Percentiles rank a stretch among this genome's conserved stretches.
These are phyloP conservation scores for Geotrypetes seraphini DNA, from an alignment of 2,797 vertebrate species.

Conservation along the genomic window DNA sequence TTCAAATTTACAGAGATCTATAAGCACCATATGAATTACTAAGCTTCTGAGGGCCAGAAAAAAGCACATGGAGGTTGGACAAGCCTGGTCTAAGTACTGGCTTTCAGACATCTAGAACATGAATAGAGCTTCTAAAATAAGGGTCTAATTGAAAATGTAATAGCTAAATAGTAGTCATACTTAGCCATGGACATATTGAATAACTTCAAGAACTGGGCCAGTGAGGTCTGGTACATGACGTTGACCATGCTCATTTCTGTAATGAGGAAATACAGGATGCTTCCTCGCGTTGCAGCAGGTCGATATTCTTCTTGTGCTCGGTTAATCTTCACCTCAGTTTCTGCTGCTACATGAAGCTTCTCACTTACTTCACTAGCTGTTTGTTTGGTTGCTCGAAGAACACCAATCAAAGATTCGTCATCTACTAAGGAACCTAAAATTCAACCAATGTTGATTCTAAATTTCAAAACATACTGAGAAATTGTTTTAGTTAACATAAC, in stretches of 20 bases:
- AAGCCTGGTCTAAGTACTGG: too few relatives aligned
- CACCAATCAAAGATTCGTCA: conserved; percentile 59
- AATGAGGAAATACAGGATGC: conserved; percentile 63
- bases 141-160: too few relatives aligned
- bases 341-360: conserved; percentile 53
- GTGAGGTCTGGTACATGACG: conserved; percentile 61
- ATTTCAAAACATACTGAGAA: too few relatives aligned
- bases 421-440: conserved; percentile 55
- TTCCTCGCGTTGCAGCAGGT: conserved; percentile 55
- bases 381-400: conserved; percentile 52
- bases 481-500: too few relatives aligned
- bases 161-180: conserved; percentile 24
- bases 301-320: conserved; percentile 56
- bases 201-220: conserved; percentile 59
- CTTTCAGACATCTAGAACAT: too few relatives aligned
- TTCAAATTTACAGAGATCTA: too few relatives aligned
- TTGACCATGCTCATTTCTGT: conserved; percentile 67
- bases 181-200: conserved; percentile 59
- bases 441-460: too few relatives aligned
- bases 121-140: too few relatives aligned
- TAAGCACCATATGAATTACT: too few relatives aligned
- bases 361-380: conserved; percentile 56
- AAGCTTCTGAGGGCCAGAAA: too few relatives aligned
- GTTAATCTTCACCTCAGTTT: conserved; percentile 60
- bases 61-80: too few relatives aligned